These are phyloP conservation scores for Muscidifurax raptorellus DNA, from an alignment of 1,140 invertebrate species.

Conservation along the genomic window DNA sequence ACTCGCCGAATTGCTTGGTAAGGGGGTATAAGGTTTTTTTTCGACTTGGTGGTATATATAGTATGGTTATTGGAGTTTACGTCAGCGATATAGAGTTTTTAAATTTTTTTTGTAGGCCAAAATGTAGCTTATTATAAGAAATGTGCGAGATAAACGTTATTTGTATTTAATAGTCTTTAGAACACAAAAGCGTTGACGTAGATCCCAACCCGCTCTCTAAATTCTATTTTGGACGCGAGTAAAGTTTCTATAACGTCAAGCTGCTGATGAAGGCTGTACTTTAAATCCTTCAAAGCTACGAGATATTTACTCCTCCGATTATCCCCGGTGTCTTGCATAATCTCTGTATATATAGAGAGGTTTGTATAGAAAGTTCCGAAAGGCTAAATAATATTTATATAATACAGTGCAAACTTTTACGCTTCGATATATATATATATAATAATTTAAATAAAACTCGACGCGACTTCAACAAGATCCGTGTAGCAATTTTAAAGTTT, in stretches of 20 bases:
- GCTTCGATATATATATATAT: background rate
- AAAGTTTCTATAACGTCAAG: too few relatives aligned
- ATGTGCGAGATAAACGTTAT: too few relatives aligned
- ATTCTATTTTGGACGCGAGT: too few relatives aligned
- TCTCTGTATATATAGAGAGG: too few relatives aligned
- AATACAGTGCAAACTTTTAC: background rate
- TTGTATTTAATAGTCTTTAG: background rate
- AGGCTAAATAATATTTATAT: background rate
- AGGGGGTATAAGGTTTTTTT: background rate
- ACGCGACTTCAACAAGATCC: background rate
- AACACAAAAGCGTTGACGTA: background rate
- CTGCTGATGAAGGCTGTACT: too few relatives aligned
- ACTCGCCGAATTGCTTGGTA: slow-evolving; percentile 71
- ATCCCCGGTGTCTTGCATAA: background rate
- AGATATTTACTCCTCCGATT: background rate
- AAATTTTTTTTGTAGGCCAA: too few relatives aligned
- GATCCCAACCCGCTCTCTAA: background rate
- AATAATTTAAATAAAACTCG: background rate
- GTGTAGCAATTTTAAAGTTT: background rate
- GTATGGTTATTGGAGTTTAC: background rate
- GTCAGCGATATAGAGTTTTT: too few relatives aligned
- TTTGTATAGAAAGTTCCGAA: too few relatives aligned
- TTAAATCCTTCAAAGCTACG: too few relatives aligned
- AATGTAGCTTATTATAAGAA: too few relatives aligned
- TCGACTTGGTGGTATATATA: background rate